phyloP scores from a whole-genome alignment of 2,888 invertebrate genomes.

The Carcina quercana region DNA sequence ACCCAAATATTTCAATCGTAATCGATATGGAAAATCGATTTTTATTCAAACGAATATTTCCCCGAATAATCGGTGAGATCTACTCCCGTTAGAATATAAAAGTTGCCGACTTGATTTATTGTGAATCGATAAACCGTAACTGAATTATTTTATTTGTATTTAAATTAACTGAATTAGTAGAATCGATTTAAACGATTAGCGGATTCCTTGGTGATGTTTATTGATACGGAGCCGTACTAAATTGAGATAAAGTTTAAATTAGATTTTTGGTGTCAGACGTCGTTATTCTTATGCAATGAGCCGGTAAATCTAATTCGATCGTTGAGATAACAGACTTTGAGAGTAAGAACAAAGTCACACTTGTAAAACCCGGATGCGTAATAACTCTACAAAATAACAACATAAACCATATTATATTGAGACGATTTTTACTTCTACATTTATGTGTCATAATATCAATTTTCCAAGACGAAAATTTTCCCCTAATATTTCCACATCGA shows the following conservation, averaged over 20 bases:
- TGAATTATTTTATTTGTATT: constrained; percentile 43
- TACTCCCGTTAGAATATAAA: constrained; percentile 52
- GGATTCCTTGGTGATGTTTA: background rate
- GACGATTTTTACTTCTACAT: no score
- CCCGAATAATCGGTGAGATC: constrained; percentile 40
- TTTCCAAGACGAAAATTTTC: no score
- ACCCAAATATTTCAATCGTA: constrained; percentile 40
- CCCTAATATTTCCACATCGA: no score
- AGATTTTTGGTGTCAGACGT: background rate
- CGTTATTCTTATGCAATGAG: background rate
- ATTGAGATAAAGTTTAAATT: background rate
- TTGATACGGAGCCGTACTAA: no score
- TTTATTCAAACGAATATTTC: constrained; percentile 27
- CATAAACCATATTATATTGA: no score
- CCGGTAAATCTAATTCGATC: background rate
- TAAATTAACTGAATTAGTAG: constrained; percentile 23
- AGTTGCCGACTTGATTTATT: constrained; percentile 52
- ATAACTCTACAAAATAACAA: no score
- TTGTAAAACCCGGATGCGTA: no score
- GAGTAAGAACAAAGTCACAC: no score
- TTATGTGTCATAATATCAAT: no score
- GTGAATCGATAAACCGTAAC: constrained; percentile 39
- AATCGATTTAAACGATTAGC: constrained; percentile 9
- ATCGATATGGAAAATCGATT: constrained; percentile 53
- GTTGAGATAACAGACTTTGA: no score